A percentile compares a stretch with the other conserved stretches of the same genome.
Conservation (phyloP, 2,888 invertebrate species). For the Lasiommata megera region DNA sequence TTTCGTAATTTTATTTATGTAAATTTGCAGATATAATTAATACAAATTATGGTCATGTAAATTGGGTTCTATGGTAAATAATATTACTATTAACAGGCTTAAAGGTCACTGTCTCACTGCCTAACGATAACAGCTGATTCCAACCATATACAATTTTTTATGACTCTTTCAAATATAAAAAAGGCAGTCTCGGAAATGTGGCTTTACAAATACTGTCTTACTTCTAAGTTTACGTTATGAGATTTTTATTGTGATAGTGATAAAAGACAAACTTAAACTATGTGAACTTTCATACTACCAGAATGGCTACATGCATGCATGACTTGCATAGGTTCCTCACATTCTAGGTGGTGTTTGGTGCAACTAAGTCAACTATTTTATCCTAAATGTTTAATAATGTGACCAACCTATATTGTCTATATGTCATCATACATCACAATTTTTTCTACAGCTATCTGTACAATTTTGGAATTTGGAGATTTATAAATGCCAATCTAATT, state of each 20-base stretch:
- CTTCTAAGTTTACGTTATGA: conserved; percentile 75
- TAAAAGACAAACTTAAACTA: conserved; percentile 77
- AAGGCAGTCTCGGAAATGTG: conserved; percentile 81
- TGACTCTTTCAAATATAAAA: conserved; percentile 74
- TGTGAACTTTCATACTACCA: conserved; percentile 72
- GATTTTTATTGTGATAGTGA: conserved; percentile 79
- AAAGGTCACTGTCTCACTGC: conserved; percentile 60
- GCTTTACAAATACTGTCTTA: conserved; percentile 80
- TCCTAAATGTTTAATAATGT: conserved; percentile 71
- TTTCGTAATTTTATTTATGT: conserved; percentile 81
- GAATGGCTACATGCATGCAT: conserved; percentile 74
- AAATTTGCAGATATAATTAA: conserved; percentile 82
- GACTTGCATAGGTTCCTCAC: conserved; percentile 64
- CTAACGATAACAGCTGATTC: conserved; percentile 52
- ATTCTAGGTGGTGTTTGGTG: conserved; percentile 69
- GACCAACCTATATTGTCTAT: conserved; percentile 82
- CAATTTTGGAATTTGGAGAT: conserved; percentile 66
- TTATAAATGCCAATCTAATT: conserved; percentile 62
- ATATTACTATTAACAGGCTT: conserved; percentile 68
- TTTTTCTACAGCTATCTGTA: conserved; percentile 82
- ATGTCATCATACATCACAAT: conserved; percentile 82
- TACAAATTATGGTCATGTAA: conserved; percentile 81
- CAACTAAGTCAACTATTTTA: conserved; percentile 73
- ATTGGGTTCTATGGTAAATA: conserved; percentile 76
- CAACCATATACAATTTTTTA: conserved; percentile 70